Conservation (phyloP, 2,113 vertebrate genomes). For the Salvator merianae region DNA sequence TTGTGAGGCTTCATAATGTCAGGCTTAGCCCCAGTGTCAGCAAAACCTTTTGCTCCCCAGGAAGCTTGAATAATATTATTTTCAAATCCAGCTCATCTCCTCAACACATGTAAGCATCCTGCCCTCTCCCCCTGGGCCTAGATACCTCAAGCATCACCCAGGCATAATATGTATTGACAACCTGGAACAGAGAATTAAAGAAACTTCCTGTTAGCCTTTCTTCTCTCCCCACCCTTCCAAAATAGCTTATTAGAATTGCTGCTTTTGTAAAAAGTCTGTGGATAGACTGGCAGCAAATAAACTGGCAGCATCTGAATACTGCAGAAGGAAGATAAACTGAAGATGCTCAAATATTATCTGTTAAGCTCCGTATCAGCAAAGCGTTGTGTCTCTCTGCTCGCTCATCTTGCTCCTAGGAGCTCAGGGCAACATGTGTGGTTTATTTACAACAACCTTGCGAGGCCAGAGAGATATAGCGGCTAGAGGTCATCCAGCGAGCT, state of each 20-base stretch:
- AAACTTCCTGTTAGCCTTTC: slow-evolving; percentile 33
- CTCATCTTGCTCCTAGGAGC: not conserved
- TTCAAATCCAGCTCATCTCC: slow-evolving; percentile 77
- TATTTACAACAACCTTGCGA: not conserved
- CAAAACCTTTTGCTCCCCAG: slow-evolving; percentile 72
- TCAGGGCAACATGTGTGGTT: not conserved
- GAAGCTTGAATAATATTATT: slow-evolving; percentile 61
- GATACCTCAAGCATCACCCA: slow-evolving; percentile 63
- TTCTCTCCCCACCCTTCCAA: not conserved
- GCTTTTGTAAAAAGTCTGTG: not conserved
- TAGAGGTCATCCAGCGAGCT: not conserved
- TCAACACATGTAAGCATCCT: slow-evolving; percentile 69
- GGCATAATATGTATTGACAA: slow-evolving; percentile 51
- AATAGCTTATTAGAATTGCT: slow-evolving; percentile 28
- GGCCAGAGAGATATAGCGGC: not conserved
- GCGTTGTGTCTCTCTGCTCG: not conserved
- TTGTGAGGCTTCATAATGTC: slow-evolving; percentile 53
- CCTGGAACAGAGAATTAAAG: slow-evolving; percentile 46
- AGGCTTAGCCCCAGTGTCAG: slow-evolving; percentile 67
- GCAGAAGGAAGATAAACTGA: not conserved
- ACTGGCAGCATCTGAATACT: not conserved
- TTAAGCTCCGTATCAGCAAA: not conserved
- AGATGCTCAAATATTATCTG: not conserved
- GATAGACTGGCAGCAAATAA: not conserved
- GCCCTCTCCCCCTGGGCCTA: slow-evolving; percentile 54